Evolutionary conservation across 1,140 invertebrate species (phyloP).

Genomic region (Apocrypta bakeri): DNA sequence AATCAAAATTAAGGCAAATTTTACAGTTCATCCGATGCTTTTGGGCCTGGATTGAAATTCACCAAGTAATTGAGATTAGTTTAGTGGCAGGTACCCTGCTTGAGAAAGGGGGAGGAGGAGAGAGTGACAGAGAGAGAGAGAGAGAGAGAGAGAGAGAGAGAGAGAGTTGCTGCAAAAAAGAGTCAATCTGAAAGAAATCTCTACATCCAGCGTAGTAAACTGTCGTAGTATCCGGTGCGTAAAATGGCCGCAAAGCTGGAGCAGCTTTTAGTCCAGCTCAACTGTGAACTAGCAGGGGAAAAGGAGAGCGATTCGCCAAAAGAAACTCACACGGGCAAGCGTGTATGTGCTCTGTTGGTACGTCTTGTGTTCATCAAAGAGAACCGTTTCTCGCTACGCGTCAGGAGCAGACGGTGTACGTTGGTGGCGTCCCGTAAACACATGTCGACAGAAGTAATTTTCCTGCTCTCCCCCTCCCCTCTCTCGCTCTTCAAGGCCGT

Average conservation of each 20-base stretch:
- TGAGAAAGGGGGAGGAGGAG: too few species aligned
- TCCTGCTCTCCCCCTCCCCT: constrained; percentile 32
- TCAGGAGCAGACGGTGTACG: constrained; percentile 13
- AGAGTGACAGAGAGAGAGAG: too few species aligned
- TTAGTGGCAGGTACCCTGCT: too few species aligned
- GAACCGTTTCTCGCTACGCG: not conserved
- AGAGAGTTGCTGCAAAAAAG: too few species aligned
- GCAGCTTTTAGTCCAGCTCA: not conserved
- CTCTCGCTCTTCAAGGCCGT: constrained; percentile 1
- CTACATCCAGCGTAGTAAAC: not conserved
- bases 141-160: too few species aligned
- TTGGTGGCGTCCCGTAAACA: constrained; percentile 20
- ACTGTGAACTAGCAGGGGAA: too few species aligned
- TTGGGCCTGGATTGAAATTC: too few species aligned
- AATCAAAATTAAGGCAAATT: constrained; percentile 10
- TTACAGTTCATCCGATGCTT: constrained; percentile 7
- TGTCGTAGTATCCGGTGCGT: too few species aligned
- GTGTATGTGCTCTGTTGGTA: not conserved
- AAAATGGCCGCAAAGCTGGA: constrained; percentile 25
- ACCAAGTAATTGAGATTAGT: too few species aligned
- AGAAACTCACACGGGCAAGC: not conserved
- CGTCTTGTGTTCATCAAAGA: constrained; percentile 44
- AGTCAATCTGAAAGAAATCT: not conserved
- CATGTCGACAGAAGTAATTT: constrained; percentile 49
- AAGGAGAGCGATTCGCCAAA: constrained; percentile 3